Conservation (phyloP, 2,797 vertebrate genomes). For the Pipistrellus nathusii region DNA sequence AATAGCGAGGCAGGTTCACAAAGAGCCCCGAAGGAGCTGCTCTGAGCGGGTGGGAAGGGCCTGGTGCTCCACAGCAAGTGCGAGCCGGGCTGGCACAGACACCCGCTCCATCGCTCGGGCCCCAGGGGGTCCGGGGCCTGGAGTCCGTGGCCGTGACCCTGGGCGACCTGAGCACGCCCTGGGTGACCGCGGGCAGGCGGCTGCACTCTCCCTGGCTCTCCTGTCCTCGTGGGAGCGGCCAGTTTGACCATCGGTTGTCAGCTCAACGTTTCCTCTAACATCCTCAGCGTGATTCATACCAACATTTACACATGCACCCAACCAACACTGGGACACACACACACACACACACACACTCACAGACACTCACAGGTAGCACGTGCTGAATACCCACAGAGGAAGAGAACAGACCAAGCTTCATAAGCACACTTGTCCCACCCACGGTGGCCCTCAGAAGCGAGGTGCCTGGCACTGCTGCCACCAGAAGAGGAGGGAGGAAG, state of each 20-base stretch:
- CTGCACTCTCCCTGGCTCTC: neutral
- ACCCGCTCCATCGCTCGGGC: accelerated
- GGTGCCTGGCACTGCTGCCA: accelerated
- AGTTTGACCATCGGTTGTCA: neutral
- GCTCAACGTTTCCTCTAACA: neutral
- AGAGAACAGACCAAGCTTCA: neutral
- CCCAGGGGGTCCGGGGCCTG: neutral
- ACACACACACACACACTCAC: neutral
- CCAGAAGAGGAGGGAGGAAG: neutral
- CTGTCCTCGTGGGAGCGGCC: neutral
- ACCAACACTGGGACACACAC: neutral
- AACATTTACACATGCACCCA: neutral
- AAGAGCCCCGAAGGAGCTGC: conserved; percentile 73
- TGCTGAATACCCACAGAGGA: neutral
- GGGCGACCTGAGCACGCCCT: neutral
- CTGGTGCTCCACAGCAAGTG: conserved; percentile 14
- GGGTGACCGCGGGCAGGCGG: neutral
- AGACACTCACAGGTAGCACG: neutral
- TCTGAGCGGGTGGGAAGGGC: conserved; percentile 35
- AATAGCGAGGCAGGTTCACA: conserved; percentile 81
- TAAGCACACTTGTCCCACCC: neutral
- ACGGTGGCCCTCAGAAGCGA: neutral
- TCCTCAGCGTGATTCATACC: neutral
- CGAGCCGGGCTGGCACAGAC: accelerated
- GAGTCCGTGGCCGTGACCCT: neutral